phyloP scores from a whole-genome alignment of 2,797 vertebrate genomes.

The Enteromius thamalakanensis region DNA sequence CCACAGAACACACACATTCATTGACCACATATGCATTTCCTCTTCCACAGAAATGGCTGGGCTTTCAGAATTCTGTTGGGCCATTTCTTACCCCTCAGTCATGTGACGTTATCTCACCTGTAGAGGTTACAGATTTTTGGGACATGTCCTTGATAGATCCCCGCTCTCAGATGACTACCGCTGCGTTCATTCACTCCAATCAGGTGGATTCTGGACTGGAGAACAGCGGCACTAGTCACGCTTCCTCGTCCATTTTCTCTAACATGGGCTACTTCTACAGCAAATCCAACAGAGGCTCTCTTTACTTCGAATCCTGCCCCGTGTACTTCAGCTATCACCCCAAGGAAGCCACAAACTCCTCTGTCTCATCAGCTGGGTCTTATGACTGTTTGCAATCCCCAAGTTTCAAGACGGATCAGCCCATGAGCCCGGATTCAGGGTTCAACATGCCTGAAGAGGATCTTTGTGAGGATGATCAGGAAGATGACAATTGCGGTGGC shows the following conservation, averaged over 20 bases:
- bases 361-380: neutral
- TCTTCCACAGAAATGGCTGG: constrained; percentile 72
- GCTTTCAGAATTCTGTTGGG: constrained; percentile 55
- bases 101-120: constrained; percentile 65
- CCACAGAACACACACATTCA: neutral
- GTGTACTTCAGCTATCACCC: constrained; percentile 69
- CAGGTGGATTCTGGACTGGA: constrained; percentile 11
- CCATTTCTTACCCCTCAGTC: constrained; percentile 57
- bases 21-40: constrained; percentile 7
- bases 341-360: constrained; percentile 43
- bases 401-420: constrained; percentile 46
- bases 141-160: constrained; percentile 3
- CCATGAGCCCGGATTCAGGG: constrained; percentile 73
- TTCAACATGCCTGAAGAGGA: constrained; percentile 61
- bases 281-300: constrained; percentile 47
- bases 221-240: constrained; percentile 24
- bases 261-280: constrained; percentile 77
- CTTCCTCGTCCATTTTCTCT: constrained; percentile 70
- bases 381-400: constrained; percentile 63
- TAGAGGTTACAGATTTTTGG: constrained; percentile 64
- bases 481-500: neutral
- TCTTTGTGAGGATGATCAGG: constrained; percentile 14
- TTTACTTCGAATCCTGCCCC: constrained; percentile 42
- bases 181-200: constrained; percentile 49
- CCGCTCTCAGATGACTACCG: constrained; percentile 23